Conservation (phyloP, 2,888 invertebrate species). For the Tetranychus truncatus region DNA sequence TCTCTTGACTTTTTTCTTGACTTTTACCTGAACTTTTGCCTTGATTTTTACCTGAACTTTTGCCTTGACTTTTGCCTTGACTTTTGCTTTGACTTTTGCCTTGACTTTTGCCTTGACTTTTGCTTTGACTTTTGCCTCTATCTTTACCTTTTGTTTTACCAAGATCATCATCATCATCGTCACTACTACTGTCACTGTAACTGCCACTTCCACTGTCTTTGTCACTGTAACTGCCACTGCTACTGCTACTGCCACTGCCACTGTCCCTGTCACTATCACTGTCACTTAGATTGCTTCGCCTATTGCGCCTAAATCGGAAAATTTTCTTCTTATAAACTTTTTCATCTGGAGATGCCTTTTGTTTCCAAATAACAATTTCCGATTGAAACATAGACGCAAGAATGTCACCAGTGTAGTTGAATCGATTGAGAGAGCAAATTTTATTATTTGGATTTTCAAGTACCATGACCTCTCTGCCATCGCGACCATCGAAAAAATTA, state of each 20-base stretch:
- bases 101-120: not conserved
- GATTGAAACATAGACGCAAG: not conserved
- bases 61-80: not conserved
- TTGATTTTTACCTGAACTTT: not conserved
- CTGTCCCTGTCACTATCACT: not conserved
- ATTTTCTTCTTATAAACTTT: not conserved
- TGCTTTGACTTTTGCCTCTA: not conserved
- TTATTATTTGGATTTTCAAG: not conserved
- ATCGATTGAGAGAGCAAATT: not conserved
- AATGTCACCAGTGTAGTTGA: constrained; percentile 5
- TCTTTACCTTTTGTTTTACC: not conserved
- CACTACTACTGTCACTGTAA: not conserved
- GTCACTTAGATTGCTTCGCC: not conserved
- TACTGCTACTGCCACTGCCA: not conserved
- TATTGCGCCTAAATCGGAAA: not conserved
- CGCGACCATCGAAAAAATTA: constrained; percentile 4
- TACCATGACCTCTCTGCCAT: not conserved
- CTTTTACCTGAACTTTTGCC: no score
- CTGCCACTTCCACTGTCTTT: not conserved
- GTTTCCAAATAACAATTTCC: not conserved
- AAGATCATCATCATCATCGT: not conserved
- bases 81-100: no score
- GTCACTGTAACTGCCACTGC: no score
- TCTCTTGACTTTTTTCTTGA: no score
- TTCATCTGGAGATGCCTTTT: not conserved